A percentile compares a stretch with the other conserved stretches of the same genome.
Evolutionary conservation across 2,797 vertebrate genomes (phyloP).

Genomic region (Myotis findleyi): DNA sequence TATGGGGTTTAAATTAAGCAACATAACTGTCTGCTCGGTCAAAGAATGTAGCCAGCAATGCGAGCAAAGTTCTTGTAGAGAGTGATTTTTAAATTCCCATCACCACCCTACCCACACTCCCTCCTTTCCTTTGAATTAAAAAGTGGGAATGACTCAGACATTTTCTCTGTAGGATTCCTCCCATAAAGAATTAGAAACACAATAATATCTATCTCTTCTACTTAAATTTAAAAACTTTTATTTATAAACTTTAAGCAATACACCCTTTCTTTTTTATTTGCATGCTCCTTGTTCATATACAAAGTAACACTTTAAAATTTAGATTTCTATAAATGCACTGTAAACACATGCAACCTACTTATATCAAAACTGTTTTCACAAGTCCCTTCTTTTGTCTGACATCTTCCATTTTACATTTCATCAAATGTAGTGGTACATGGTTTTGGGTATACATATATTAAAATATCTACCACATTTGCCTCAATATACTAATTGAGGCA

Average conservation of each 20-base stretch:
- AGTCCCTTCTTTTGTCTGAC: neutral
- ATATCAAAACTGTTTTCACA: neutral
- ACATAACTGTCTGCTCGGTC: neutral
- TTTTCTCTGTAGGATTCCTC: neutral
- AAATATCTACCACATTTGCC: neutral
- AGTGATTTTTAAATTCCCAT: neutral
- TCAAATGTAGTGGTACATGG: neutral
- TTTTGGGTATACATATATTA: neutral
- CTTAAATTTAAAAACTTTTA: constrained; percentile 29
- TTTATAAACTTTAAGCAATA: constrained; percentile 5
- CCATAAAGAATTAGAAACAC: constrained; percentile 31
- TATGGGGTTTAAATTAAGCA: neutral
- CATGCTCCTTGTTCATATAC: neutral
- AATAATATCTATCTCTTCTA: neutral
- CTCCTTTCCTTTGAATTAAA: neutral
- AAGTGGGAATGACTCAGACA: neutral
- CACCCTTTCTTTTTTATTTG: neutral
- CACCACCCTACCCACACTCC: too few relatives aligned
- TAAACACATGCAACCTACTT: neutral
- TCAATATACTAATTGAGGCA: neutral
- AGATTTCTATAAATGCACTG: constrained; percentile 13
- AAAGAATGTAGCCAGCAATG: neutral
- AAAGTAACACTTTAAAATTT: constrained; percentile 16
- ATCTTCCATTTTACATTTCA: neutral
- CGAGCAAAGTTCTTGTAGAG: neutral